Percentiles rank a stretch among this genome's conserved stretches.
Evolutionary conservation across 2,113 vertebrate species (phyloP).

Genomic region (Machaerirhynchus nigripectus): DNA sequence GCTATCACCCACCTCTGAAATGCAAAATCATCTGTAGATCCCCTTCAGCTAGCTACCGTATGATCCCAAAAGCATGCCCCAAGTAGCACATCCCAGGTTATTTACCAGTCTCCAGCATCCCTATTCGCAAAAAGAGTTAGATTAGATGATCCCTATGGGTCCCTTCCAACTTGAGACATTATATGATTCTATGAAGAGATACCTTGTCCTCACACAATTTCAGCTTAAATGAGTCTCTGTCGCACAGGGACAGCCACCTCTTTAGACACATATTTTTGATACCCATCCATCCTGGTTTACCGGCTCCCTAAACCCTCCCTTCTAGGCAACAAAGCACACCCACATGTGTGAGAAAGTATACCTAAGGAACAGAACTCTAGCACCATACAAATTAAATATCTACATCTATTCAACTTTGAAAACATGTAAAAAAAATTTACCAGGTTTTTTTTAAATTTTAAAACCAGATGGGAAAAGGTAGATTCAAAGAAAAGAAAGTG

Average conservation of each 20-base stretch:
- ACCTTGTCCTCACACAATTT: neutral
- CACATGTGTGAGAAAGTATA: neutral
- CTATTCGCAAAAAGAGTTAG: neutral
- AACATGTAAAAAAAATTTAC: neutral
- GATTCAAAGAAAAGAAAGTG: neutral
- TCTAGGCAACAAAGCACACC: neutral
- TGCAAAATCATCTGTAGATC: slow-evolving; percentile 3
- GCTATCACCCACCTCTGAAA: slow-evolving; percentile 13
- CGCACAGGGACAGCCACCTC: neutral
- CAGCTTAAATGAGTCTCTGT: neutral
- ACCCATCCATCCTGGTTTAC: neutral
- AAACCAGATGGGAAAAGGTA: neutral
- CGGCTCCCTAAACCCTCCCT: neutral
- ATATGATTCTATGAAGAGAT: neutral
- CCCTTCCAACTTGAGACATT: neutral
- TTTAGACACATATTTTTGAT: neutral
- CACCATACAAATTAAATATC: neutral
- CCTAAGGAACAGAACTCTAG: neutral
- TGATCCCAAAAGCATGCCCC: neutral
- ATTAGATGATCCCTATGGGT: rapidly evolving
- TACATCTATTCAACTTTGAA: neutral
- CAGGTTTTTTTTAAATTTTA: too few species aligned
- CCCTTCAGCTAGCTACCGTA: neutral
- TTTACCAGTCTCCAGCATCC: neutral
- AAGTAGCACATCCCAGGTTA: neutral